Percentiles rank a stretch among this genome's conserved stretches.
Conservation (phyloP, 2,797 vertebrate genomes). For the Lophius americanus region DNA sequence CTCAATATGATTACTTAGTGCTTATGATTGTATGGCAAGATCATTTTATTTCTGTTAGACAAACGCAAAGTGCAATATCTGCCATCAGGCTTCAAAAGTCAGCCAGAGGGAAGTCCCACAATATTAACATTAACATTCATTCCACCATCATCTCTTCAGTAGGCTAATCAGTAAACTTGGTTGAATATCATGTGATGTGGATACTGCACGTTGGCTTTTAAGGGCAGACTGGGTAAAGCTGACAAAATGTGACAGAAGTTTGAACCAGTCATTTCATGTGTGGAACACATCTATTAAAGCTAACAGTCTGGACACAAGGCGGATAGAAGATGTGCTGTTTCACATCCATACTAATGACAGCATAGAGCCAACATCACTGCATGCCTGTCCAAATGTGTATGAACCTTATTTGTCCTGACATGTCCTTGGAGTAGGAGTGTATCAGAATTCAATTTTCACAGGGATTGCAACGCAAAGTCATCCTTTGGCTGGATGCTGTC, state of each 20-base stretch:
- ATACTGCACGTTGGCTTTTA: too few species aligned
- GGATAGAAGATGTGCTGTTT: slow-evolving; percentile 59
- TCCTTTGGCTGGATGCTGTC: slow-evolving; percentile 56
- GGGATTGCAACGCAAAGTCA: slow-evolving; percentile 48
- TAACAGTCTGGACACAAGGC: slow-evolving; percentile 53
- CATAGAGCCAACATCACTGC: slow-evolving; percentile 57
- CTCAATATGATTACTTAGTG: too few species aligned
- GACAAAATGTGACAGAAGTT: slow-evolving; percentile 47
- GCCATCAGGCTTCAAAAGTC: too few species aligned
- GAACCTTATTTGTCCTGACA: slow-evolving; percentile 57
- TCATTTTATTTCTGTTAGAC: too few species aligned
- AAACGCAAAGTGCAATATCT: too few species aligned
- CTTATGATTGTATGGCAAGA: too few species aligned
- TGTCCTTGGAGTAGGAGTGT: slow-evolving; percentile 44
- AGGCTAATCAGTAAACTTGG: too few species aligned
- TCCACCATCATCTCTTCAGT: too few species aligned
- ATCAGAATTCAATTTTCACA: slow-evolving; percentile 53
- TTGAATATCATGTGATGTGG: too few species aligned
- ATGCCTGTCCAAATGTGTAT: slow-evolving; percentile 51
- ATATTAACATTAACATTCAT: too few species aligned
- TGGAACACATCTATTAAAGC: slow-evolving; percentile 58
- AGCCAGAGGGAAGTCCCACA: too few species aligned
- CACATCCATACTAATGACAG: slow-evolving; percentile 62
- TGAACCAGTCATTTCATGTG: slow-evolving; percentile 53
- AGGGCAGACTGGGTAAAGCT: slow-evolving; percentile 23